Evolutionary conservation across 2,113 vertebrate species (phyloP), one percentile per base, ranked within the genome.

Genomic region (Oxygymnocypris stewartii): DNA sequence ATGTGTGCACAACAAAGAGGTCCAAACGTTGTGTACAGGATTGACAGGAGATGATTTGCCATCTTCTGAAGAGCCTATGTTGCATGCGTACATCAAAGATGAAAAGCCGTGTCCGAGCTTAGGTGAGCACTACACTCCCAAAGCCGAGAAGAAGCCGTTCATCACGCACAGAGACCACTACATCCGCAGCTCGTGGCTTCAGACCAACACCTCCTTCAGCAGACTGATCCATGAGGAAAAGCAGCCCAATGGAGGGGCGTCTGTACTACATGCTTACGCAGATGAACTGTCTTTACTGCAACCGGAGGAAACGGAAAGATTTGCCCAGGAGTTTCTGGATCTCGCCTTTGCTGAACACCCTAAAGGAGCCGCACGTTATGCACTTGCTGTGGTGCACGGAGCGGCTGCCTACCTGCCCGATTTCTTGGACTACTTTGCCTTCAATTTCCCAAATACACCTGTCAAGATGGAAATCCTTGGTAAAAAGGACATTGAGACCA

Each of bases 401-500:
- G 97, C 97, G 4, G 98, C 98, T 87, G 94, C 96, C 51, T 99
- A 97, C 90, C 95, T 99, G 81, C 98, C 98, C 13, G 98, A 99
- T 94, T 99, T 99, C 93, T 93, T 99, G 94, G 97, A 99, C 93
- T 99, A 99, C 90, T 99, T 99, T 93, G 97, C 98, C 93, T 99
- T 99, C 91, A 99, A 98, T 93, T 99, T 99, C 83, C 98, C 98
- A 88, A 97, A 96, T 95, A 99, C 98, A 73, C 97, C 96, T 7
- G 98, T 99, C 90, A 99, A 99, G 94, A 97, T 99, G 97, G 98
- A 99, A 95, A 96, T 98, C 88, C 92, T 99, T 92, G 98, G 97
- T 91, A 99, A 99, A 95, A 99, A 99, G 92, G 98, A 99, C 93
- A 99, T 99, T 51, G 98, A 99, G 94, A 99, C 98, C 49, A 99